Evolutionary conservation across 2,888 invertebrate genomes (phyloP), one percentile per base, ranked within the genome.

Genomic region (Sinodicranocentrus sp.): DNA sequence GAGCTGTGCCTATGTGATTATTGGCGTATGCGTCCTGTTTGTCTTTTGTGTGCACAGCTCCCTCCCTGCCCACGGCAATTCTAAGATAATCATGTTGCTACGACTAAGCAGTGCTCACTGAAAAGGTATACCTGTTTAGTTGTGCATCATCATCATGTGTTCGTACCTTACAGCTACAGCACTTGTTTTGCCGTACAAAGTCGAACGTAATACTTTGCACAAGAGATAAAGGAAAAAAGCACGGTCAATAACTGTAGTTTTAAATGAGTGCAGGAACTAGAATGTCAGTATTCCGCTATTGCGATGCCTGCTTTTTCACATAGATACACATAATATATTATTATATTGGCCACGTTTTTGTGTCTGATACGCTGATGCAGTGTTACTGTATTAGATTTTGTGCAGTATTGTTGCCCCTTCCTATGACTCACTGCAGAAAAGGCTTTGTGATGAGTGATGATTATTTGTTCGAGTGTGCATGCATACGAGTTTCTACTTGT

Each of bases 231-330:
- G 76, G 57, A 33, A 33, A 68, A 67, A 68, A 67, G 68, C 61
- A 72, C 83, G 83, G 83, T 83, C 83, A 77, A 76, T 83, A 83
- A 83, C 83, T 83, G 83, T 83, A 63, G 83, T 83, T 83, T 83
- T 63, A 83, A 83, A 83, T 83, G 83, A 83, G 83, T 83, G 83
- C 83, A 83, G 83, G 83, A 83, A 77, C 83, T 83, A 77, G 83
- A 83, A 65, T 83, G 70, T 77, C 83, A 83, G 61, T 82, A 82
- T 82, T 82, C 82, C 82, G 82, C 82, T 82, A 82, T 61, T 23
- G 25, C 54, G 15, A 23, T 57, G 57, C 57, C 21, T 48, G 17
- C 48, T 48, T 48, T 39, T 33, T 13, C 48, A 48, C 48, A 48
- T 17, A 48, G 8, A 15, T 48, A 54, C 52, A 70, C 52, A 48